phyloP scores from a whole-genome alignment of 2,113 vertebrate genomes.

The Chlorodrepanis virens region DNA sequence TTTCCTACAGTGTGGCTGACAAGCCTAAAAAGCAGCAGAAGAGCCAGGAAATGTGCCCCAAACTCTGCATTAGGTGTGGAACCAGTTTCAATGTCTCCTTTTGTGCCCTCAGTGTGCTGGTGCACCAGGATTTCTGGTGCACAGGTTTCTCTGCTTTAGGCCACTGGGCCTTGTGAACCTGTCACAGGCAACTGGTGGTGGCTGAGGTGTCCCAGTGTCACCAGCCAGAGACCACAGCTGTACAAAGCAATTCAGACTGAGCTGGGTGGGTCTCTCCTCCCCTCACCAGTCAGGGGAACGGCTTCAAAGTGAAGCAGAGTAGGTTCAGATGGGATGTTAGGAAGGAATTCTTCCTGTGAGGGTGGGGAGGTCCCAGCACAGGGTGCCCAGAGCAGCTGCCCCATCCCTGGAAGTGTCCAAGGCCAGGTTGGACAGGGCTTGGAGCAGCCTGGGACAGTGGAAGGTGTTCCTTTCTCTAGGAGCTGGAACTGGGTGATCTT shows the following conservation, averaged over 20 bases:
- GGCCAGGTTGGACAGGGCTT: not conserved
- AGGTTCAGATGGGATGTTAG: not conserved
- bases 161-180: not conserved
- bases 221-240: not conserved
- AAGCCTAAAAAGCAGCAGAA: conserved; percentile 73
- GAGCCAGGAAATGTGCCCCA: conserved; percentile 72
- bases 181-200: not conserved
- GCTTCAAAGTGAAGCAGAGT: not conserved
- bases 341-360: not conserved
- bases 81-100: conserved; percentile 69
- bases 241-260: not conserved
- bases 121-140: conserved; percentile 25
- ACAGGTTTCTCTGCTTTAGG: conserved; percentile 7
- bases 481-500: not conserved
- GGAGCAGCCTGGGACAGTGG: not conserved
- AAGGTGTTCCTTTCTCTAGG: not conserved
- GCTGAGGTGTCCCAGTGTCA: not conserved
- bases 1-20: conserved; percentile 74
- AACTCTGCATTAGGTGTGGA: conserved; percentile 72
- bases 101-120: conserved; percentile 61
- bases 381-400: not conserved
- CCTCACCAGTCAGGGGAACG: not conserved
- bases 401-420: not conserved
- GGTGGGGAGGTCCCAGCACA: not conserved
- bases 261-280: not conserved